These are phyloP conservation scores for Galendromus occidentalis DNA, from an alignment of 1,140 invertebrate genomes.

Conservation along the genomic window DNA sequence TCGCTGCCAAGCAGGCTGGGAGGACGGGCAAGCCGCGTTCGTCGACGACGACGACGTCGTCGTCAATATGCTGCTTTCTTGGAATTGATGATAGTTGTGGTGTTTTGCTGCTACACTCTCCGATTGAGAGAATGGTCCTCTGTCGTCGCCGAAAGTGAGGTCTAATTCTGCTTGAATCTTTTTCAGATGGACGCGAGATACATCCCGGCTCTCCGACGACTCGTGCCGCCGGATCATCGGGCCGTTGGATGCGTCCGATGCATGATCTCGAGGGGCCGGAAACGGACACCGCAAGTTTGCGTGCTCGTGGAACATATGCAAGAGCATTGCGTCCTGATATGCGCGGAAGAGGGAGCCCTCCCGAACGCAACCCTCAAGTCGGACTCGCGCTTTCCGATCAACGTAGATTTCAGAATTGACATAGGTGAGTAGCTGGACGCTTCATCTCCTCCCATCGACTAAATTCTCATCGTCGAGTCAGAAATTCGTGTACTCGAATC, in stretches of 20 bases:
- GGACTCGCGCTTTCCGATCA: neutral
- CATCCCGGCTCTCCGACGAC: neutral
- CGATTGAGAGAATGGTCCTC: too few relatives aligned
- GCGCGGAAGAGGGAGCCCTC: neutral
- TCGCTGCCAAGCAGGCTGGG: too few relatives aligned
- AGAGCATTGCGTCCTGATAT: neutral
- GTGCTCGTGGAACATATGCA: slow-evolving; percentile 1
- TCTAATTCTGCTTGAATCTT: neutral
- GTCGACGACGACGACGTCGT: too few relatives aligned
- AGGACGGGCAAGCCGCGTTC: too few relatives aligned
- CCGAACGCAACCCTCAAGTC: neutral
- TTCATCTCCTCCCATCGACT: too few relatives aligned
- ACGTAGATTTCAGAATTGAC: neutral
- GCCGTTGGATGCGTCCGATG: neutral
- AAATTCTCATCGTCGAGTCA: too few relatives aligned
- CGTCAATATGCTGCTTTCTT: too few relatives aligned
- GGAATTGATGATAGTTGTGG: too few relatives aligned
- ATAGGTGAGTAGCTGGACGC: too few relatives aligned
- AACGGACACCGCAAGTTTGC: neutral
- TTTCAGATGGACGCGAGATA: neutral
- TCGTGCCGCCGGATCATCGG: neutral
- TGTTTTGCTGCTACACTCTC: too few relatives aligned
- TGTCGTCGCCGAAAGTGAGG: too few relatives aligned
- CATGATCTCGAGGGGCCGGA: neutral
- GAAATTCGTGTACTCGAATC: too few relatives aligned